phyloP scores from a whole-genome alignment of 1,140 invertebrate genomes.

The Sinella curviseta region DNA sequence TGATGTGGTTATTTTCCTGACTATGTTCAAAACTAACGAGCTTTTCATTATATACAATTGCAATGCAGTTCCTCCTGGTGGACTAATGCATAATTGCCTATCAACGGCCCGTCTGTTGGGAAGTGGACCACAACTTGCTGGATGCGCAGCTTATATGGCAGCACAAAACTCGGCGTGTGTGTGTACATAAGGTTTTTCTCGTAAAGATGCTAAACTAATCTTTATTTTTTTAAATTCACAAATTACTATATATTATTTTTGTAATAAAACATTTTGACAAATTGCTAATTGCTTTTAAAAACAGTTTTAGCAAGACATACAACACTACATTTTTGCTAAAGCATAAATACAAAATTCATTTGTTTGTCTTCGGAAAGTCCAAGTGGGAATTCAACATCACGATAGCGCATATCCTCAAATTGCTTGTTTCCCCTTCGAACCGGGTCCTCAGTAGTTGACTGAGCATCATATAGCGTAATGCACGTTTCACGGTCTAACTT shows the following conservation, averaged over 20 bases:
- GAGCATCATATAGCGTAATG: conserved; percentile 4
- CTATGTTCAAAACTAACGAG: background rate
- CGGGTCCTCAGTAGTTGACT: background rate
- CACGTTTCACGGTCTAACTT: background rate
- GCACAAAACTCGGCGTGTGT: conserved; percentile 76
- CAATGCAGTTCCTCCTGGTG: background rate
- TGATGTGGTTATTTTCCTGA: too few relatives aligned
- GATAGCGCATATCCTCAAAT: background rate
- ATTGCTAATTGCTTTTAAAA: too few relatives aligned
- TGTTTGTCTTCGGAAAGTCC: conserved; percentile 8
- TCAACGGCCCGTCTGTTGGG: conserved; percentile 77
- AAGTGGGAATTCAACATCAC: background rate
- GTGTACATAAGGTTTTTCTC: conserved; percentile 57
- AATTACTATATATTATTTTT: too few relatives aligned
- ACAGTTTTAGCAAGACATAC: too few relatives aligned
- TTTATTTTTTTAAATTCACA: too few relatives aligned
- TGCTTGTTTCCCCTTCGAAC: background rate
- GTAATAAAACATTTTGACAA: background rate
- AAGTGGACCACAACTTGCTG: conserved; percentile 75
- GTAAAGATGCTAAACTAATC: too few relatives aligned
- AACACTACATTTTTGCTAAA: background rate
- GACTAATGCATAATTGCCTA: conserved; percentile 65
- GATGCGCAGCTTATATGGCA: conserved; percentile 78
- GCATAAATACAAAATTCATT: conserved; percentile 8
- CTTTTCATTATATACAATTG: background rate